phyloP scores from a whole-genome alignment of 2,797 vertebrate genomes.

The Taeniopygia guttata region DNA sequence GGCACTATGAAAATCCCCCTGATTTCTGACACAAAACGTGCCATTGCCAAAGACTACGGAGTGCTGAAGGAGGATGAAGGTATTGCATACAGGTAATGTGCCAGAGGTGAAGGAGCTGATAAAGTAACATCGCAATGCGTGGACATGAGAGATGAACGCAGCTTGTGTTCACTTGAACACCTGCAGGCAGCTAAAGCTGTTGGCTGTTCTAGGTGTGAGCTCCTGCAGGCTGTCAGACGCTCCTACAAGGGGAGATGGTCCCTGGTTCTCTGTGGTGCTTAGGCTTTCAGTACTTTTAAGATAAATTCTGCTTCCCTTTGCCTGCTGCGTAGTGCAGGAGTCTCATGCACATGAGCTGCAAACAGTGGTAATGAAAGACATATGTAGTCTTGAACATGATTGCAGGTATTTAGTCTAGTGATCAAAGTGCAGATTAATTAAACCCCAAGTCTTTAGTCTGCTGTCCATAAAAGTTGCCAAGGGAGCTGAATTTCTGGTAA shows the following conservation, averaged over 20 bases:
- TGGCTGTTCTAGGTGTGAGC: background rate
- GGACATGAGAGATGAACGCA: background rate
- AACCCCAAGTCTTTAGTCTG: background rate
- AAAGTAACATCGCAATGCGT: background rate
- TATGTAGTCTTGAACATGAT: background rate
- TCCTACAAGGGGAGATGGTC: background rate
- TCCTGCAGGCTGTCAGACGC: background rate
- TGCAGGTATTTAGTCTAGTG: background rate
- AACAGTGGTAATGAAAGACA: background rate
- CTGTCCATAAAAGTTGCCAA: background rate
- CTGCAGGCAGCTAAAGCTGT: background rate
- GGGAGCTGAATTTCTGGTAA: background rate
- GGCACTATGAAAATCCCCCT: slow-evolving; percentile 93
- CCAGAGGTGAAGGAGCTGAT: background rate
- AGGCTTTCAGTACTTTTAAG: background rate
- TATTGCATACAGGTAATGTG: slow-evolving; percentile 89
- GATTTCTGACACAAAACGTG: slow-evolving; percentile 85
- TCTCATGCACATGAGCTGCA: background rate
- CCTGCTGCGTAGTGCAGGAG: background rate
- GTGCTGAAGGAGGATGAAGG: slow-evolving; percentile 95
- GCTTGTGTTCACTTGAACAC: background rate
- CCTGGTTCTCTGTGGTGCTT: background rate
- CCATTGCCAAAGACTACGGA: slow-evolving; percentile 89
- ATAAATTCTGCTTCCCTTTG: background rate
- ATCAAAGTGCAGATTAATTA: background rate